Percentiles rank a stretch among this genome's conserved stretches.
Conservation (phyloP, 2,113 vertebrate genomes). For the Podarcis muralis region DNA sequence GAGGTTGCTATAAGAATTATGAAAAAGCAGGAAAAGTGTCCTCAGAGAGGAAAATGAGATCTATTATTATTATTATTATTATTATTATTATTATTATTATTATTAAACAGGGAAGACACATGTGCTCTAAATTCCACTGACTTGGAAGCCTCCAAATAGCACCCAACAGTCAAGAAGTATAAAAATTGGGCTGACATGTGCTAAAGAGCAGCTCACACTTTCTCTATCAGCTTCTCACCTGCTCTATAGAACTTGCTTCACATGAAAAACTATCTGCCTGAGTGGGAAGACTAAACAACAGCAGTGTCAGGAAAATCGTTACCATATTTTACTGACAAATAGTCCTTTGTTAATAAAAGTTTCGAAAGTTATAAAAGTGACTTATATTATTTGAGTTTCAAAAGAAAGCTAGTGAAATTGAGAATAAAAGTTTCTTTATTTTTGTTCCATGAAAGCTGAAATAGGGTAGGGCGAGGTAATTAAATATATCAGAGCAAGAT, state of each 20-base stretch:
- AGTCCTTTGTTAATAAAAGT: background rate
- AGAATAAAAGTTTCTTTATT: background rate
- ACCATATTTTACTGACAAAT: background rate
- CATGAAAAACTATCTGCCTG: background rate
- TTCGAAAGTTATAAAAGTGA: background rate
- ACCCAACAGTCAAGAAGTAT: background rate
- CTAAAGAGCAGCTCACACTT: background rate
- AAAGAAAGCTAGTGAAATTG: background rate
- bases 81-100: too few species aligned
- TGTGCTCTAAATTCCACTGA: background rate
- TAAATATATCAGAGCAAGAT: background rate
- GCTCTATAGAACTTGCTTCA: background rate
- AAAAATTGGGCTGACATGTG: background rate
- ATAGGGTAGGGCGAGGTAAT: background rate
- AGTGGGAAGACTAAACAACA: conserved; percentile 9
- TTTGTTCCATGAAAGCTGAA: too few species aligned
- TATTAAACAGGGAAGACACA: background rate
- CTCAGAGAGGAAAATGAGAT: background rate
- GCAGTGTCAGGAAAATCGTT: background rate
- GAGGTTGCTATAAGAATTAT: background rate
- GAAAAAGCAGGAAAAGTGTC: background rate
- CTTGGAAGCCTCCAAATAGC: background rate
- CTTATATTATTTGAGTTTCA: background rate
- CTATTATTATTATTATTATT: too few species aligned
- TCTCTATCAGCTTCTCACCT: background rate